Evolutionary conservation across 1,140 invertebrate species (phyloP), one percentile per base, ranked within the genome.

Genomic region (Tetragnatha versicolor): DNA sequence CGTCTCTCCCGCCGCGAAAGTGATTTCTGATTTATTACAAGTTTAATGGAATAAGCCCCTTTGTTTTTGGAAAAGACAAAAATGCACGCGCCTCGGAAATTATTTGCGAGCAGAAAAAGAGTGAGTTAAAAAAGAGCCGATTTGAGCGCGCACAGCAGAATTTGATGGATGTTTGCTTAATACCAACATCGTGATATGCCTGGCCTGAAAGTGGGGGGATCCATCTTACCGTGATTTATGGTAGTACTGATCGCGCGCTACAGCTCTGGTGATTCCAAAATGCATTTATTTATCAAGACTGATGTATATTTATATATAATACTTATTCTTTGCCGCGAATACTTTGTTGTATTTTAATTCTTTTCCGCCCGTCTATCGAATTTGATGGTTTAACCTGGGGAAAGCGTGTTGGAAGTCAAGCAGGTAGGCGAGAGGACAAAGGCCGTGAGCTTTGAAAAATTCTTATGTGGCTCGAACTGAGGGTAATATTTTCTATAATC

Each of bases 21-120:
- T 65, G 73, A 77, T 77, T 77, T 66, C 73, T 77, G 73, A 77
- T 77, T 77, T 77, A 65, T 77, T 65, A 53, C 73, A 77, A 77
- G 73, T 77, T 65, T 65, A 77, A 77, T 77, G 58, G 73, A 73
- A 73, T 77, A 77, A 77, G 6, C 53, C 39, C 53, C 31, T 72
- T 25, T 58, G 33, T 73, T 73, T 73, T 73, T 42, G 27, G 20
- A 3, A 35, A 22, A 29, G 25, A 49, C 45, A 20, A 68, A 68
- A 49, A 31, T 42, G 39, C 37, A 45, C 55, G 70, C 42, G 58
- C 55, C 70, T 39, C 33, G 37, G 45, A 75, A 75, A 75, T 75
- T 75, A 75, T 55, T 51, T 75, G 39, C 27, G 20, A 33, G 58
- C 31, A 37, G 58, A 33, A 75, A 49, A 75, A 75, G 20, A 31